These are phyloP conservation scores for Acanthaster planci DNA, from an alignment of 35 echinoderm and acorn worm genomes.

Conservation along the genomic window DNA sequence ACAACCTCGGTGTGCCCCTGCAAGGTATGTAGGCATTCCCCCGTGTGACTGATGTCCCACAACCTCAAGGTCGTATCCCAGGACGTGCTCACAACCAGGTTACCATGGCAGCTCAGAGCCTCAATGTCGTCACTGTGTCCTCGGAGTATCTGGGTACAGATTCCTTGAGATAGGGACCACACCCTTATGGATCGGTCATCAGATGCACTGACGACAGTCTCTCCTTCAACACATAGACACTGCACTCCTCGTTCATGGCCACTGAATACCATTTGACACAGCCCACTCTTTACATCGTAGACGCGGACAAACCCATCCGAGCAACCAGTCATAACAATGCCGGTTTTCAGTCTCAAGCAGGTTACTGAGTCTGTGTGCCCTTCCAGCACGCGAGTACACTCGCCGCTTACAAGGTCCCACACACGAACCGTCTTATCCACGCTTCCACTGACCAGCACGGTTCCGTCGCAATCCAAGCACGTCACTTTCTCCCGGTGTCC, in stretches of 20 bases:
- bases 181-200: constrained; percentile 48
- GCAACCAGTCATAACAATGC: constrained; percentile 55
- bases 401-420: constrained; percentile 54
- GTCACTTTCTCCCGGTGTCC: constrained; percentile 62
- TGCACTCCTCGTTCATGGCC: constrained; percentile 54
- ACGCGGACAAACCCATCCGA: constrained; percentile 56
- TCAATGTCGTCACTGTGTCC: constrained; percentile 85
- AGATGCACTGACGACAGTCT: constrained; percentile 50
- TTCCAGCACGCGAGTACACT: constrained; percentile 63
- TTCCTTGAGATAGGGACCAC: constrained; percentile 61
- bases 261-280: constrained; percentile 34
- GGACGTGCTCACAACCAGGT: constrained; percentile 34
- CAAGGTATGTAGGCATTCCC: constrained; percentile 70
- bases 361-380: constrained; percentile 77
- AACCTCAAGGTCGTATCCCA: constrained; percentile 72
- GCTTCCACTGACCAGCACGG: constrained; percentile 61
- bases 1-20: constrained; percentile 84
- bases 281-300: constrained; percentile 40
- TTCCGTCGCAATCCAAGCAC: constrained; percentile 52
- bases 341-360: constrained; percentile 67
- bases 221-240: constrained; percentile 41
- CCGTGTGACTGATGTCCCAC: constrained; percentile 62
- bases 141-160: constrained; percentile 56
- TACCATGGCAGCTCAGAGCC: background rate
- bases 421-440: constrained; percentile 66